Evolutionary conservation across 2,113 vertebrate genomes (phyloP).

Genomic region (Rhabdornis inornatus): DNA sequence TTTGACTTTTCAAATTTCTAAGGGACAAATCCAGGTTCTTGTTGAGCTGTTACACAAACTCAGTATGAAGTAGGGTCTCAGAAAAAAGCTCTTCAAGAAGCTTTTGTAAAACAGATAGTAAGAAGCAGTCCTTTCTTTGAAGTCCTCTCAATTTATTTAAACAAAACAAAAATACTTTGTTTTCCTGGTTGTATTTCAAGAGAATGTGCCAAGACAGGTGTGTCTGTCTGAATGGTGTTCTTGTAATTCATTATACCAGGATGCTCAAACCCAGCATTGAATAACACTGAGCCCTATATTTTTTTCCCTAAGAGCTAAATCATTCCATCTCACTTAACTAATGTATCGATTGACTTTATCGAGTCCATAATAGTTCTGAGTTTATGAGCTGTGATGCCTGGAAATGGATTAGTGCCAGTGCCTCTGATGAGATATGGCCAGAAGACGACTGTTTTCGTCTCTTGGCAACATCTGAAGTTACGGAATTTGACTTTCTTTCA

Average conservation of each 20-base stretch:
- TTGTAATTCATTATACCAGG: background rate
- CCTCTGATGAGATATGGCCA: background rate
- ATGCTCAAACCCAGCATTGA: background rate
- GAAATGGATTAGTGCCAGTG: slow-evolving; percentile 40
- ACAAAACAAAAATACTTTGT: background rate
- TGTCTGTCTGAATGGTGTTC: background rate
- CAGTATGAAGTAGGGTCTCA: background rate
- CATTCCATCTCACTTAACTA: slow-evolving; percentile 58
- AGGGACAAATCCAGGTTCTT: background rate
- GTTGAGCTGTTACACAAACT: background rate
- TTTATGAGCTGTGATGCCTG: slow-evolving; percentile 53
- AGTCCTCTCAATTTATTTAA: background rate
- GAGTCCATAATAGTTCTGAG: slow-evolving; percentile 42
- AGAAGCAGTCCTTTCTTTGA: background rate
- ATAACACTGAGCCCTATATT: background rate
- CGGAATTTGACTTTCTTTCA: slow-evolving; percentile 9
- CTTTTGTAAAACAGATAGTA: background rate
- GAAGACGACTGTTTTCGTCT: background rate
- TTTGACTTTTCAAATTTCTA: background rate
- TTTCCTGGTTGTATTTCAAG: background rate
- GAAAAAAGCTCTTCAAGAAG: background rate
- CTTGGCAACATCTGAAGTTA: background rate
- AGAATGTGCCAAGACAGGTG: background rate
- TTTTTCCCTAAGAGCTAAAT: slow-evolving; percentile 6
- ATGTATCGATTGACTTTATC: slow-evolving; percentile 44